phyloP scores from a whole-genome alignment of 2,888 invertebrate genomes.

The Epirrhoe tristata region DNA sequence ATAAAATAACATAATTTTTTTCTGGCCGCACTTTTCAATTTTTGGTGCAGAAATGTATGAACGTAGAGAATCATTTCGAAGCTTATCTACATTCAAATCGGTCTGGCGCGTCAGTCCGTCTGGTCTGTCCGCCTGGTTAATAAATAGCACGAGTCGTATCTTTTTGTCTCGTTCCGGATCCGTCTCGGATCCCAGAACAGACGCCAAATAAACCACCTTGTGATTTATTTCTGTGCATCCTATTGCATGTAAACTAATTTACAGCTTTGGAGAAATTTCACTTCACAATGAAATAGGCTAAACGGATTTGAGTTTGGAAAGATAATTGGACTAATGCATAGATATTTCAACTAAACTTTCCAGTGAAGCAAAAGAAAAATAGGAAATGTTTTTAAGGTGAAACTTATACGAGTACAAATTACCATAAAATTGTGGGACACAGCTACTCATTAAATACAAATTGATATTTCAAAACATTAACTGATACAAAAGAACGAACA shows the following conservation, averaged over 20 bases:
- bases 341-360: no score
- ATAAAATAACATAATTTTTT: no score
- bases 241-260: slow-evolving; percentile 1
- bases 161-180: slow-evolving; percentile 29
- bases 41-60: no score
- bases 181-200: slow-evolving; percentile 22
- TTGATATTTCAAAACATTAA: neutral
- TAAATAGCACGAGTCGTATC: slow-evolving; percentile 25
- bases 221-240: slow-evolving; percentile 4
- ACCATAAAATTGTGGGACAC: no score
- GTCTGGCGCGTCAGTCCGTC: slow-evolving; percentile 36
- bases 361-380: no score
- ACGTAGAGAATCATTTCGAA: neutral
- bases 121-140: slow-evolving; percentile 32
- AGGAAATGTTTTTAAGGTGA: no score
- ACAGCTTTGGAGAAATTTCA: neutral
- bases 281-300: neutral
- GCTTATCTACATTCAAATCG: slow-evolving; percentile 25
- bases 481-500: neutral
- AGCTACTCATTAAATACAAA: no score
- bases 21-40: no score
- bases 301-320: no score
- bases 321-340: no score
- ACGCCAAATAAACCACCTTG: slow-evolving; percentile 23
- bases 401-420: no score